Evolutionary conservation across 2,797 vertebrate species (phyloP).

Genomic region (Eupleurogrammus muticus): DNA sequence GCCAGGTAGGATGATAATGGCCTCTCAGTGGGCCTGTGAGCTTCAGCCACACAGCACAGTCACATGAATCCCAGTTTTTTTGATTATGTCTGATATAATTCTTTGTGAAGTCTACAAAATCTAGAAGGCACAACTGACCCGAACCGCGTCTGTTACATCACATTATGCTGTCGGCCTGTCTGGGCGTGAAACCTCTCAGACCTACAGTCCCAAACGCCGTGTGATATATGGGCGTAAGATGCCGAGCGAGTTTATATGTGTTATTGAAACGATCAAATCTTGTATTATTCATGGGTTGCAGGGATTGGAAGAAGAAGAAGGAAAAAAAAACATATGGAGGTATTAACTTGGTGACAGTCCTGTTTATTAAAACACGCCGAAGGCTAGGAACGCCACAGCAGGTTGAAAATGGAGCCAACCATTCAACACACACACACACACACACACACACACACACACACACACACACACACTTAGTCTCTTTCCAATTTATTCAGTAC

Average conservation of each 20-base stretch:
- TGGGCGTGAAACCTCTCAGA: slow-evolving; percentile 20
- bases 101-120: neutral
- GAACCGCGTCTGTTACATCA: slow-evolving; percentile 49
- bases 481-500: slow-evolving; percentile 46
- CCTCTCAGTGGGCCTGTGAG: slow-evolving; percentile 75
- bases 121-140: slow-evolving; percentile 52
- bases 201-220: neutral
- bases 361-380: slow-evolving; percentile 62
- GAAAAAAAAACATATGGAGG: slow-evolving; percentile 62
- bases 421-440: slow-evolving; percentile 51
- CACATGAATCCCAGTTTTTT: slow-evolving; percentile 31
- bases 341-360: slow-evolving; percentile 64
- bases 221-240: slow-evolving; percentile 25
- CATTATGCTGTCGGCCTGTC: slow-evolving; percentile 7
- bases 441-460: slow-evolving; percentile 40
- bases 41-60: slow-evolving; percentile 37
- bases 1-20: slow-evolving; percentile 80
- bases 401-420: slow-evolving; percentile 53
- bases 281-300: slow-evolving; percentile 75
- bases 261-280: slow-evolving; percentile 61
- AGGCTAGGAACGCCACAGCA: slow-evolving; percentile 48
- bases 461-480: slow-evolving; percentile 38
- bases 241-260: slow-evolving; percentile 46
- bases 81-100: slow-evolving; percentile 3
- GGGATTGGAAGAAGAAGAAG: neutral